Conservation (phyloP, 2,797 vertebrate genomes). For the Lerista edwardsae region DNA sequence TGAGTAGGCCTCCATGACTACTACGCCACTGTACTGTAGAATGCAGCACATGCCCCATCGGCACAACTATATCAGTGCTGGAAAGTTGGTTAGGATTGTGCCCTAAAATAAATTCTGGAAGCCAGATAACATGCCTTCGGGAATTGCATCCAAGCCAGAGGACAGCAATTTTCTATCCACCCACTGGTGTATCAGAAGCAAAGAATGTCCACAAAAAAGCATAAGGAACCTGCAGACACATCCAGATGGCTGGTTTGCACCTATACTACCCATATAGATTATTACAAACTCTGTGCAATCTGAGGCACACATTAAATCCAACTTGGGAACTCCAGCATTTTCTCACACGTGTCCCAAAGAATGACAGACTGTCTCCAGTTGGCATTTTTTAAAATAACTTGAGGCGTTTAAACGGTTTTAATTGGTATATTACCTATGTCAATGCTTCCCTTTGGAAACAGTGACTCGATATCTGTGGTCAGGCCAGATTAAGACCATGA, state of each 20-base stretch:
- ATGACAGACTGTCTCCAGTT: neutral
- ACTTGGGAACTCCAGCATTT: neutral
- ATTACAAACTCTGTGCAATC: neutral
- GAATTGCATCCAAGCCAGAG: no score
- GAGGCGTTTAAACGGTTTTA: neutral
- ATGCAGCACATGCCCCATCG: no score
- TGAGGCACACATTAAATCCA: neutral
- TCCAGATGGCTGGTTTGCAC: no score
- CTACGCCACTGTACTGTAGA: no score
- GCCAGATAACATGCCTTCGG: no score
- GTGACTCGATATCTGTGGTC: neutral
- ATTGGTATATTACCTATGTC: accelerated
- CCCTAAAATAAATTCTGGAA: no score
- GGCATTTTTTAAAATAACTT: neutral
- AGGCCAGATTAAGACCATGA: neutral
- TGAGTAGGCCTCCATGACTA: no score
- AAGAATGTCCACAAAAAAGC: no score
- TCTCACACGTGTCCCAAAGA: neutral
- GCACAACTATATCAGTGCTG: no score
- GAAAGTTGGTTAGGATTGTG: no score
- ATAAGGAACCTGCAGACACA: neutral
- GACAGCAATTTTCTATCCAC: no score
- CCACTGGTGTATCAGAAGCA: no score
- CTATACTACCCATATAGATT: neutral
- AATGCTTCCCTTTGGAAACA: neutral